A percentile compares a stretch with the other conserved stretches of the same genome.
These are phyloP conservation scores for Pemphredon lugubris DNA, from an alignment of 2,888 invertebrate genomes.

Conservation along the genomic window DNA sequence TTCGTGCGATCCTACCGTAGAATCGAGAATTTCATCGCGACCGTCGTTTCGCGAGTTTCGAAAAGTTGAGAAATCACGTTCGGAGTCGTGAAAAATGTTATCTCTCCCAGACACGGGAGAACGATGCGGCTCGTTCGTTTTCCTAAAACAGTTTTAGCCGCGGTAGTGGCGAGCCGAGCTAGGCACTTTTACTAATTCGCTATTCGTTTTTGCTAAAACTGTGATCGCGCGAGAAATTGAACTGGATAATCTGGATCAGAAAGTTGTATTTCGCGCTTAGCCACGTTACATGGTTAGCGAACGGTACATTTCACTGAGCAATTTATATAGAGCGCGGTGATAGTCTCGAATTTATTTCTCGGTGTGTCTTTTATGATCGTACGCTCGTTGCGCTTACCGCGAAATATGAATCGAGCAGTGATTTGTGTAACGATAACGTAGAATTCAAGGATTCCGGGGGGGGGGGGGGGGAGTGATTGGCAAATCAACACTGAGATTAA, in stretches of 20 bases:
- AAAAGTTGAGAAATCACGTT: slow-evolving; percentile 5
- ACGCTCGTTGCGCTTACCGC: no score
- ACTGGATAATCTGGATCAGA: background rate
- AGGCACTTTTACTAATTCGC: no score
- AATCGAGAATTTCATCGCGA: slow-evolving; percentile 4
- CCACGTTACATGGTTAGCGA: background rate
- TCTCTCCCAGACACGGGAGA: background rate
- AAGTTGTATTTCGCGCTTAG: background rate
- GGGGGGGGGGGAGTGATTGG: no score
- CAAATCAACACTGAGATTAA: no score
- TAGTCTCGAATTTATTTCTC: background rate
- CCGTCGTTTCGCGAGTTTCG: background rate
- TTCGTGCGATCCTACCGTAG: background rate
- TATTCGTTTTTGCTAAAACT: background rate
- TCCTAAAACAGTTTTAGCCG: no score
- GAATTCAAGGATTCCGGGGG: no score
- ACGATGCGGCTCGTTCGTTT: background rate
- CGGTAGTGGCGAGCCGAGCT: no score
- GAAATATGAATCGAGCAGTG: no score
- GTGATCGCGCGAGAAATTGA: background rate
- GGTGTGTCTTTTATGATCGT: no score
- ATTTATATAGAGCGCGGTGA: slow-evolving; percentile 6
- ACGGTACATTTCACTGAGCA: background rate
- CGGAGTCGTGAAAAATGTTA: background rate
- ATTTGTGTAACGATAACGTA: no score